Conservation (phyloP, 1,140 invertebrate species). For the Wiebesia pumilae region DNA sequence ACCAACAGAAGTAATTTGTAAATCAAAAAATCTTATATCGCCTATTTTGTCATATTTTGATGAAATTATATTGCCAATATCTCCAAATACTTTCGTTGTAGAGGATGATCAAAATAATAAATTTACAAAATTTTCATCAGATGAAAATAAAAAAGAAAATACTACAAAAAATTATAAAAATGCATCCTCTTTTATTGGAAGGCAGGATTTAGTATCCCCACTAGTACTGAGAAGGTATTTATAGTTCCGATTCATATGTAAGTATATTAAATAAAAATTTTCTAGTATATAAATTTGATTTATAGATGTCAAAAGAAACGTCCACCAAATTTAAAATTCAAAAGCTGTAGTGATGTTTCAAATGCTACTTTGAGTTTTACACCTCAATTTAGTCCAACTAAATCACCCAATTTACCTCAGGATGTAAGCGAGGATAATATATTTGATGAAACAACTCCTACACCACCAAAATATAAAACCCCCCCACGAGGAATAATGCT, state of each 20-base stretch:
- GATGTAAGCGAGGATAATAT: conserved; percentile 65
- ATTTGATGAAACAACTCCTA: conserved; percentile 67
- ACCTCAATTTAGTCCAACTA: conserved; percentile 64
- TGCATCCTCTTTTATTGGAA: neutral
- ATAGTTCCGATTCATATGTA: neutral
- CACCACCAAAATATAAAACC: conserved; percentile 65
- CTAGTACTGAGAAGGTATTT: conserved; percentile 47
- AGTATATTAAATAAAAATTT: neutral
- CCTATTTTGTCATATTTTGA: conserved; percentile 63
- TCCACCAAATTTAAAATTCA: conserved; percentile 60
- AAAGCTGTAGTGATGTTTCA: conserved; percentile 52
- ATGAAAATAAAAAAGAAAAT: conserved; percentile 23
- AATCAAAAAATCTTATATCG: conserved; percentile 58
- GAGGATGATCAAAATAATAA: neutral
- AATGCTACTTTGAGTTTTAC: conserved; percentile 61
- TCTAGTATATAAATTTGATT: neutral
- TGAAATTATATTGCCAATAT: conserved; percentile 55
- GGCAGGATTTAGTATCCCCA: conserved; percentile 7
- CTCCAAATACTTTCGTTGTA: conserved; percentile 58
- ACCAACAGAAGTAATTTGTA: neutral
- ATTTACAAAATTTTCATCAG: conserved; percentile 37
- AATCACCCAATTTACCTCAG: conserved; percentile 63
- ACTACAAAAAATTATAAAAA: conserved; percentile 10
- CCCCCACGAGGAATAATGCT: conserved; percentile 64
- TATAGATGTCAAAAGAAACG: conserved; percentile 59